phyloP scores from a whole-genome alignment of 2,888 invertebrate genomes.

The Luperina nickerlii region DNA sequence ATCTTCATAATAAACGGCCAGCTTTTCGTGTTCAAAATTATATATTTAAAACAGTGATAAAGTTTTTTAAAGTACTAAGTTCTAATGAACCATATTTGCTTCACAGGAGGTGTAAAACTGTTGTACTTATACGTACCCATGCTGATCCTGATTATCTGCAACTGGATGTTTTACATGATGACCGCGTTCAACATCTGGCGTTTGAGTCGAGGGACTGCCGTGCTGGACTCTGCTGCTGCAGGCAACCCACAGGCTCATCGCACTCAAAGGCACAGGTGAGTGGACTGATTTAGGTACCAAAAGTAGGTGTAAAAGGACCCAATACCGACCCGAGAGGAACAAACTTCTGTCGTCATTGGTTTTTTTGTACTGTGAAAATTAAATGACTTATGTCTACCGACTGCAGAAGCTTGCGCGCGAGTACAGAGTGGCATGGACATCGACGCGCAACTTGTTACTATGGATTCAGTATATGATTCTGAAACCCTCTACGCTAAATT shows the following conservation, averaged over 20 bases:
- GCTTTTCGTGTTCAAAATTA: neutral
- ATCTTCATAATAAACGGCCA: neutral
- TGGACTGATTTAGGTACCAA: neutral
- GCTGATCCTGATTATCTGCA: constrained; percentile 80
- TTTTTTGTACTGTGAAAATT: neutral
- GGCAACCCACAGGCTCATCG: constrained; percentile 82
- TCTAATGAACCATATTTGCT: neutral
- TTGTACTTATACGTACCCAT: constrained; percentile 84
- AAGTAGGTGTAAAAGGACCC: neutral
- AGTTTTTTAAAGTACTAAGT: neutral
- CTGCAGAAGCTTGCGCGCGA: neutral
- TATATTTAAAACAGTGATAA: neutral
- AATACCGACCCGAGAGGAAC: neutral
- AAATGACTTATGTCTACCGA: neutral
- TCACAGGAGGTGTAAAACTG: constrained; percentile 78
- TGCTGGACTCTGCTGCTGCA: constrained; percentile 78
- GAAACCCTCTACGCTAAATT: too few relatives aligned
- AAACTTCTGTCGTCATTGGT: neutral
- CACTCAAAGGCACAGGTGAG: constrained; percentile 77
- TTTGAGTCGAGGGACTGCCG: constrained; percentile 78
- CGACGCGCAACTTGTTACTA: too few relatives aligned
- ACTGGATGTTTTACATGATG: constrained; percentile 85
- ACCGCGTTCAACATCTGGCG: constrained; percentile 86
- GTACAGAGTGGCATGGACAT: neutral
- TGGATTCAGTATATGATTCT: too few relatives aligned